A percentile compares a stretch with the other conserved stretches of the same genome.
Conservation (phyloP, 2,797 vertebrate species). For the Alectoris magna region DNA sequence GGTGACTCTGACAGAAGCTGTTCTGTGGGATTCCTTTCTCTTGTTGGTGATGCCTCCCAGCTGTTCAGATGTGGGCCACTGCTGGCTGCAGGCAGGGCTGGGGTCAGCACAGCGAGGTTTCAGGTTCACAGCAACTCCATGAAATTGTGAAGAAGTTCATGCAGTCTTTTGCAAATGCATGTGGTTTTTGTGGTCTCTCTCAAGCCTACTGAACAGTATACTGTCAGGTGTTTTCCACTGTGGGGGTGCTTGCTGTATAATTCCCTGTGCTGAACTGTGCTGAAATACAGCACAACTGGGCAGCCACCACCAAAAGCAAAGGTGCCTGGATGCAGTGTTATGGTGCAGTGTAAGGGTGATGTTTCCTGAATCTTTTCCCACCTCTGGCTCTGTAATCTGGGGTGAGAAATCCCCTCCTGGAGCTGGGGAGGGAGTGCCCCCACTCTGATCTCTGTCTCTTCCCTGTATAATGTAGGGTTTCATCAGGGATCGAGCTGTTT, state of each 20-base stretch:
- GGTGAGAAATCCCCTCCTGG: not conserved
- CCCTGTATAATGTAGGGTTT: fast-evolving
- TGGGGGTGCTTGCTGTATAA: not conserved
- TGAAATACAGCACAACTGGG: not conserved
- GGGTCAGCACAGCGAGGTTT: not conserved
- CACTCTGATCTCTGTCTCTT: not conserved
- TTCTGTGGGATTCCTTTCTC: not conserved
- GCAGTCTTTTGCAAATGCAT: not conserved
- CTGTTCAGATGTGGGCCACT: not conserved
- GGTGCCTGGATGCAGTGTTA: not conserved
- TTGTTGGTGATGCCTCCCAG: not conserved
- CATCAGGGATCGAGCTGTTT: not conserved
- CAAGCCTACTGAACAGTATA: not conserved
- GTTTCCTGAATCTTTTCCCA: not conserved
- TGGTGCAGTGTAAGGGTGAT: not conserved
- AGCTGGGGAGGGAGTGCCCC: not conserved
- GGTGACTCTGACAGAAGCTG: not conserved
- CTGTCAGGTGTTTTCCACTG: not conserved
- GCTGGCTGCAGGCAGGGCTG: not conserved
- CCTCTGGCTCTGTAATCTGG: not conserved
- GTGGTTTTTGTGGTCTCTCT: not conserved
- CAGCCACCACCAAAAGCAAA: fast-evolving
- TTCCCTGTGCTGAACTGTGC: not conserved
- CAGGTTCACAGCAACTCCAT: fast-evolving
- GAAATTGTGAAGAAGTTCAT: not conserved